Evolutionary conservation across 2,113 vertebrate genomes (phyloP).

Genomic region (Prionailurus bengalensis): DNA sequence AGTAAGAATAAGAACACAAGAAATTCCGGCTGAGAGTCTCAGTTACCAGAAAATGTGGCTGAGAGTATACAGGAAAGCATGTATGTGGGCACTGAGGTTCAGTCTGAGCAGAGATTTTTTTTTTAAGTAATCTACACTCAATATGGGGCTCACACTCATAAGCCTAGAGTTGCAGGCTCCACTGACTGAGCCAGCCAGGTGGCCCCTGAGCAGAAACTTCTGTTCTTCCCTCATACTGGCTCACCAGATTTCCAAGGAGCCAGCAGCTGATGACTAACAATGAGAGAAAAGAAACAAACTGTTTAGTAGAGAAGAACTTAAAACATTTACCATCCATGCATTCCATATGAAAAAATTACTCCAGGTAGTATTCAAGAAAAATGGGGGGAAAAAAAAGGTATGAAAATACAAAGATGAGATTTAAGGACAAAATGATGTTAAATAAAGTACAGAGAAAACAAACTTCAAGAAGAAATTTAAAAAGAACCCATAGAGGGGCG

Average conservation of each 20-base stretch:
- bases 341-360: neutral
- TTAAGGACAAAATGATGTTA: neutral
- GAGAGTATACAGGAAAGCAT: accelerated
- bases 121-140: neutral
- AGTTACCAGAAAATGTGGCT: neutral
- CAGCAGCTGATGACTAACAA: neutral
- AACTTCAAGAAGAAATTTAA: neutral
- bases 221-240: neutral
- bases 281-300: neutral
- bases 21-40: neutral
- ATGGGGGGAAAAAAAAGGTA: neutral
- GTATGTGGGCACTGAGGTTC: neutral
- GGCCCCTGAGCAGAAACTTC: neutral
- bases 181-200: neutral
- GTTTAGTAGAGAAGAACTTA: neutral
- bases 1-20: neutral
- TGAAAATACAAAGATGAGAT: neutral
- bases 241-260: neutral
- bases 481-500: neutral
- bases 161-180: neutral
- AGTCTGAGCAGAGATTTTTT: neutral
- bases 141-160: neutral
- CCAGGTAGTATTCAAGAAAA: neutral
- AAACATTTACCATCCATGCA: neutral
- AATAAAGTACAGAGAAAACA: neutral